Base-by-base conservation (phyloP, 2,113 vertebrate species). In the Hipposideros armiger region DNA sequence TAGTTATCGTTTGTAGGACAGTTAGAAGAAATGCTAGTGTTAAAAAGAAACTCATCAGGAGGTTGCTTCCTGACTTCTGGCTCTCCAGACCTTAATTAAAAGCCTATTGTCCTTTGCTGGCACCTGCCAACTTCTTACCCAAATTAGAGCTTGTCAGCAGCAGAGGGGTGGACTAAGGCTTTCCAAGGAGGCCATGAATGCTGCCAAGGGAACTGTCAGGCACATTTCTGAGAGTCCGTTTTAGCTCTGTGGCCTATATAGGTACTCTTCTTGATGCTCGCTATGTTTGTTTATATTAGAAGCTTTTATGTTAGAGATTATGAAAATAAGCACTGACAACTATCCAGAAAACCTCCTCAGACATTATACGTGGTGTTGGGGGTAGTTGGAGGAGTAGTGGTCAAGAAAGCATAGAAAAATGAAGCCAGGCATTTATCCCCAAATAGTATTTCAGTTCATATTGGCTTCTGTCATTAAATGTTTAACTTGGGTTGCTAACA, bases 261-360 rank as follows among this genome's bases (percentile, higher is more conserved):
- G 91, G 88, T 88, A 84, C 56, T 95, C 50, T 83, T 5, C 2
- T 73, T 66, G 77, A 72, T 24, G 24, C 30, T 87, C 72, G 77
- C 90, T 94, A 5, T 87, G 32, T 95, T 87, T 74, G 73, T 95
- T 96, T 96, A 47, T 74, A 36, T 82, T 47, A 52, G 82, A 91
- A 96, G 76, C 56, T 86, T 47, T 96, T 95, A 60, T 54, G 82
- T 82, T 81, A 88, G 47, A 94, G 73, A 90, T 3, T 67, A 32
- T 69, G 83, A 97, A 97, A 96, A 94, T 85, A 94, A 96, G 78
- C 77, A 70, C 86, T 89, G 93, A 90, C 74, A 42, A 87, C 47
- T 76, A 40, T 20, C 62, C 92, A 88, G 94, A 82, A 96, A 93
- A 69, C 62, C 87, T 90, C 60, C 74, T 76, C 47, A 81, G 86